These are phyloP conservation scores for Lordiphosa collinella DNA, from an alignment of 1,140 invertebrate species.

Conservation along the genomic window DNA sequence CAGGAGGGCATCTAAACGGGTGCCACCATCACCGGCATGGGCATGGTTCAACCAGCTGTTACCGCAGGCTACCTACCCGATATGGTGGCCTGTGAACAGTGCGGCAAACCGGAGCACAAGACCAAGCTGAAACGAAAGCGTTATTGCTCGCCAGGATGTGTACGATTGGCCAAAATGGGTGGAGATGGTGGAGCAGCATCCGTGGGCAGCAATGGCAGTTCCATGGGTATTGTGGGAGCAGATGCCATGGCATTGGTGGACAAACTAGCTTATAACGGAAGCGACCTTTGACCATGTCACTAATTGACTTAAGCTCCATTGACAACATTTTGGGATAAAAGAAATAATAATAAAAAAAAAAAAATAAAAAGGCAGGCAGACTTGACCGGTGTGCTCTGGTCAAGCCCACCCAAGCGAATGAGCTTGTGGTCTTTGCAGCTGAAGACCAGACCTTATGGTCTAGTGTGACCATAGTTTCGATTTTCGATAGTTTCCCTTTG, in stretches of 20 bases:
- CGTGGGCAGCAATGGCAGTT: slow-evolving; percentile 27
- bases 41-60: not conserved
- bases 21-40: not conserved
- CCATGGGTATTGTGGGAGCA: slow-evolving; percentile 44
- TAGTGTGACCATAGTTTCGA: no score
- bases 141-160: slow-evolving; percentile 84
- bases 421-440: no score
- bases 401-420: no score
- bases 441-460: no score
- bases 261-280: no score
- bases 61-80: slow-evolving; percentile 63
- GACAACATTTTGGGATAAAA: no score
- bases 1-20: not conserved
- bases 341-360: no score
- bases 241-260: slow-evolving; percentile 56
- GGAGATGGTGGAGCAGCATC: not conserved
- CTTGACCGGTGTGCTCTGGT: no score
- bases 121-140: slow-evolving; percentile 88
- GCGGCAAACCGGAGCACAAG: slow-evolving; percentile 86
- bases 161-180: slow-evolving; percentile 50
- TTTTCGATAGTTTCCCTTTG: no score
- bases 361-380: no score
- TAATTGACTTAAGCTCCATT: no score
- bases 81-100: slow-evolving; percentile 88
- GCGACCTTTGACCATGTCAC: no score